These are phyloP conservation scores for Parotocinclus haroldoi DNA, from an alignment of 2,797 vertebrate genomes.

Conservation along the genomic window DNA sequence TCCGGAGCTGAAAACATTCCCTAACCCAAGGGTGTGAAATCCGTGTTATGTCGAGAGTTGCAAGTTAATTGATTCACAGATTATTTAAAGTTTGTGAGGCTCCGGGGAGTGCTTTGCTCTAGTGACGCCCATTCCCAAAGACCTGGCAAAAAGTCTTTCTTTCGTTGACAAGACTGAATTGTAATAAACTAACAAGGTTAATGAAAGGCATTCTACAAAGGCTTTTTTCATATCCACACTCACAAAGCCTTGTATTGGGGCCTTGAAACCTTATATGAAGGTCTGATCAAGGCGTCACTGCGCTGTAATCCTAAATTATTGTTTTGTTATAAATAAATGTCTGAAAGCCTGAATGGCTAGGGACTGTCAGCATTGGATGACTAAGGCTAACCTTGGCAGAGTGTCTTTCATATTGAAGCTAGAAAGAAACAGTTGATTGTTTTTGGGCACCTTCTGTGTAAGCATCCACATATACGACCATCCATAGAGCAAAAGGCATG, in stretches of 20 bases:
- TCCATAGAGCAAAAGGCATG: constrained; percentile 7
- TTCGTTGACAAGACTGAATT: constrained; percentile 54
- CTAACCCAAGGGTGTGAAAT: constrained; percentile 87
- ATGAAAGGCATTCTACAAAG: constrained; percentile 55
- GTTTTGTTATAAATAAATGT: constrained; percentile 16
- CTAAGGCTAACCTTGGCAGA: constrained; percentile 28
- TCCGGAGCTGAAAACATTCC: constrained; percentile 86
- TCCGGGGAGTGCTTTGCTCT: constrained; percentile 81
- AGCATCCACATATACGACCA: constrained; percentile 4
- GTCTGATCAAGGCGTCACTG: constrained; percentile 17
- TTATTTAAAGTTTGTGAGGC: constrained; percentile 96
- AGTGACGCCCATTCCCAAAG: constrained; percentile 79
- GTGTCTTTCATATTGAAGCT: constrained; percentile 26
- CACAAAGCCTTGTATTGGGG: constrained; percentile 15
- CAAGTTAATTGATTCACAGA: constrained; percentile 98
- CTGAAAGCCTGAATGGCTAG: constrained; percentile 31
- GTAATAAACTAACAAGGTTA: constrained; percentile 69
- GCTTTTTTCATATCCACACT: not conserved
- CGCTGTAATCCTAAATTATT: constrained; percentile 19
- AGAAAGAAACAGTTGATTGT: constrained; percentile 36
- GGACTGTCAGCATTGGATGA: constrained; percentile 8
- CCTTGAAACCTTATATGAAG: constrained; percentile 23
- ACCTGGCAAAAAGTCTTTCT: constrained; percentile 56
- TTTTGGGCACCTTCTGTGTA: constrained; percentile 6
- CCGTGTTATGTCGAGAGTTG: constrained; percentile 86